phyloP scores from a whole-genome alignment of 2,797 vertebrate species.

The Pseudochirops corinnae region DNA sequence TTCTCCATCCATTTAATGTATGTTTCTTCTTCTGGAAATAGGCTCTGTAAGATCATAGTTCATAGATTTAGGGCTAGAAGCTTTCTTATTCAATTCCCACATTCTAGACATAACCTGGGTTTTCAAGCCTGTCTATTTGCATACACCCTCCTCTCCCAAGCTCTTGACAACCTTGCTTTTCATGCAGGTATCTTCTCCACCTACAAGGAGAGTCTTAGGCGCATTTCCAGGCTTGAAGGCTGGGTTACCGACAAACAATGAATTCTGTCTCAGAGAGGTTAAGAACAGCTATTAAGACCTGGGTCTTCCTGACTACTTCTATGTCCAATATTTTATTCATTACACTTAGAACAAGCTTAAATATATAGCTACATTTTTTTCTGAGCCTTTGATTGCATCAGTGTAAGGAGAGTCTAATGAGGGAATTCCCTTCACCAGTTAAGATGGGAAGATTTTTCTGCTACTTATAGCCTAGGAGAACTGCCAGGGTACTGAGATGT shows the following conservation, averaged over 20 bases:
- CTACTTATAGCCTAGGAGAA: background rate
- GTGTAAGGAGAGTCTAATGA: background rate
- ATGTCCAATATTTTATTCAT: background rate
- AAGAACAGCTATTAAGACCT: background rate
- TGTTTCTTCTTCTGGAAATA: conserved; percentile 22
- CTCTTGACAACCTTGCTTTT: background rate
- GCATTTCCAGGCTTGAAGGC: background rate
- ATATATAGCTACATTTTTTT: background rate
- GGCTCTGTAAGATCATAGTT: background rate
- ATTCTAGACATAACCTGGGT: background rate
- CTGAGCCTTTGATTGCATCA: background rate
- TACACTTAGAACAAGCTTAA: background rate
- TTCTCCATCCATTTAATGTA: background rate
- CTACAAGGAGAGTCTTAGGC: background rate
- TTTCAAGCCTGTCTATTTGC: background rate
- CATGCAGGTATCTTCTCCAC: background rate
- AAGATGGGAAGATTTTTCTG: background rate
- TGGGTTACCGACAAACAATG: background rate
- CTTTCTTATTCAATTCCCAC: background rate
- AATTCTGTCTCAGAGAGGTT: background rate
- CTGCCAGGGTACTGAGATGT: background rate
- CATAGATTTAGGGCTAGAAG: background rate
- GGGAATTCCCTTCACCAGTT: background rate
- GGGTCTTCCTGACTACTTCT: background rate
- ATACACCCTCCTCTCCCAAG: background rate